Evolutionary conservation across 2,113 vertebrate species (phyloP), one percentile per base, ranked within the genome.

Genomic region (Cacatua alba): DNA sequence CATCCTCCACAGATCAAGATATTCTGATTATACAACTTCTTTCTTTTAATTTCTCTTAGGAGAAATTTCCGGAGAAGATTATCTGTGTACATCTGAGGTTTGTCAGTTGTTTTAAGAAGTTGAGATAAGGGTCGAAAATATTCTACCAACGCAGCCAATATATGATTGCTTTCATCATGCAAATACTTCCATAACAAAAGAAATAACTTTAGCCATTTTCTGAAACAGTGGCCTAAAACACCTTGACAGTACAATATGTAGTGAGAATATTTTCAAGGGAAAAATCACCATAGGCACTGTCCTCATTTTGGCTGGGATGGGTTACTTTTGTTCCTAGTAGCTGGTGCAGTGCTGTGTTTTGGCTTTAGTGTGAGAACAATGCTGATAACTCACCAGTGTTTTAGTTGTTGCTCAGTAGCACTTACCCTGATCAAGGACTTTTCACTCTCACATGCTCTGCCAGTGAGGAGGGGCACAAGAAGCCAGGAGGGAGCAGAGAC

Each of bases 181-280:
- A 77, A 76, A 90, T 63, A 65, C 19, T 88, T 74, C 9, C 31
- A 16, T 10, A 88, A n/a, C 12, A 69, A 82, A 85, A 19, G 28
- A 82, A 88, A 76, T 25, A 49, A 29, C 26, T 88, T 92, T 49
- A 75, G 75, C 31, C 33, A 69, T 44, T 83, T 86, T 90, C 64
- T 90, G 74, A 90, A 96, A 86, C 17, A 80, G 37, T 89, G 85
- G 11, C 82, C 76, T 93, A 90, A 95, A 92, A 84, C 33, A 81
- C 52, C 81, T 67, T 84, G 87, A 93, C 91, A 95, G 41, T 41
- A 37, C 21, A 87, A 76, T 51, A 82, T 70, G 63, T n/a, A 39
- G 88, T 82, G 31, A 37, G 62, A 95, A 75, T 83, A 90, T 86
- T 88, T 94, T 93, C 80, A 86, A 86, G 51, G 53, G 53, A 86